Evolutionary conservation across 2,113 vertebrate genomes (phyloP), one percentile per base, ranked within the genome.

Genomic region (Aegotheles bennettii): DNA sequence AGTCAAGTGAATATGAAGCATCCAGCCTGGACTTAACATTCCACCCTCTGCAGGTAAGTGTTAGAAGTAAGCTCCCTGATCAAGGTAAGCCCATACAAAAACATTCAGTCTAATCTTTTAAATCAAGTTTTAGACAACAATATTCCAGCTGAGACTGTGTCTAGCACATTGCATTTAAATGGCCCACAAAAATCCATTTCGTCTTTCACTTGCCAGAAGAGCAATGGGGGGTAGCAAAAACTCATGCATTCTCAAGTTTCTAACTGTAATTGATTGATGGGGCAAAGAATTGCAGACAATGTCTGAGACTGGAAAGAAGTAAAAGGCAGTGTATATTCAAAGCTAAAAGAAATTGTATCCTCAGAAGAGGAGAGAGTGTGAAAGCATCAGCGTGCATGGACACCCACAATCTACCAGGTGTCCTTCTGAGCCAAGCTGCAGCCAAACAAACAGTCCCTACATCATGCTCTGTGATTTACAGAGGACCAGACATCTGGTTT

Each of bases 121-220:
- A 83, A 89, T 53, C 68, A 92, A 87, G 53, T 81, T 92, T 90
- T 86, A 91, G 63, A 90, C 70, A 90, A 91, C 68, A 93, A 91
- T 87, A 91, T 82, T 91, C 87, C 90, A 91, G 65, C 70, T 90
- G 90, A 91, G 92, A 83, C 87, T 26, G 19, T 64, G 74, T 42
- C 65, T 85, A 96, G 74, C 48, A 91, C 95, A 94, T 79, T 87
- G 78, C 87, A 65, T 83, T 95, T 93, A 94, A 85, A 93, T 40
- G 36, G 57, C 61, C 87, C 92, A 94, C 95, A 96, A 91, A 91
- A 96, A 94, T 79, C 87, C 74, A 88, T 79, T 94, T 80, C 90
- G 74, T 69, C 82, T 85, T 82, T 40, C 57, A 84, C 57, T 79
- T 94, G 82, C 90, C 96, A 96, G 74, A 82, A 90, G 45, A 95